These are phyloP conservation scores for Chaunax sp. DNA, from an alignment of 2,797 vertebrate species.

Conservation along the genomic window DNA sequence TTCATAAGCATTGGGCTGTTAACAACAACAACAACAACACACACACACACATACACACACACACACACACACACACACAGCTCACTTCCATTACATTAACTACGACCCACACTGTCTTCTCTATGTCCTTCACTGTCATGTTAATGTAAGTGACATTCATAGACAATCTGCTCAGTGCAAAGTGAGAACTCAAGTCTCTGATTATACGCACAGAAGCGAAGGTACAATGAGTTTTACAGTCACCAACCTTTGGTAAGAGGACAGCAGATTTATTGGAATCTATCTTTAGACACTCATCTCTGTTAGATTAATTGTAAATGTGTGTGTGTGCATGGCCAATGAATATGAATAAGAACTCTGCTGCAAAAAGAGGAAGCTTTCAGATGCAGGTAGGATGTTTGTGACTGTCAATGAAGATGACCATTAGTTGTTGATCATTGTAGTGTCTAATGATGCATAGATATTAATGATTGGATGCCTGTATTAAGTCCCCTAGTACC, in stretches of 20 bases:
- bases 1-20: too few species aligned
- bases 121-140: too few species aligned
- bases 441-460: conserved; percentile 37
- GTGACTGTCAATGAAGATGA: conserved; percentile 30
- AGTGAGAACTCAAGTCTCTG: neutral
- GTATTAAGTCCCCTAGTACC: conserved; percentile 44
- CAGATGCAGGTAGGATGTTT: conserved; percentile 18
- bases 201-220: too few species aligned
- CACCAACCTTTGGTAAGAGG: neutral
- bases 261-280: conserved; percentile 20
- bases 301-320: conserved; percentile 2
- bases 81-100: too few species aligned
- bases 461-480: conserved; percentile 54
- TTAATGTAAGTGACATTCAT: neutral
- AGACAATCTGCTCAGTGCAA: neutral
- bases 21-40: too few species aligned
- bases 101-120: too few species aligned
- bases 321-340: neutral
- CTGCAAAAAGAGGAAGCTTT: neutral
- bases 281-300: conserved; percentile 3
- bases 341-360: neutral
- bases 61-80: too few species aligned
- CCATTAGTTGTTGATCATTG: conserved; percentile 49
- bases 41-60: too few species aligned
- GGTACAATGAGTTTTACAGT: too few species aligned